Evolutionary conservation across 2,113 vertebrate genomes (phyloP), one percentile per base, ranked within the genome.

Genomic region (Eurypyga helias): DNA sequence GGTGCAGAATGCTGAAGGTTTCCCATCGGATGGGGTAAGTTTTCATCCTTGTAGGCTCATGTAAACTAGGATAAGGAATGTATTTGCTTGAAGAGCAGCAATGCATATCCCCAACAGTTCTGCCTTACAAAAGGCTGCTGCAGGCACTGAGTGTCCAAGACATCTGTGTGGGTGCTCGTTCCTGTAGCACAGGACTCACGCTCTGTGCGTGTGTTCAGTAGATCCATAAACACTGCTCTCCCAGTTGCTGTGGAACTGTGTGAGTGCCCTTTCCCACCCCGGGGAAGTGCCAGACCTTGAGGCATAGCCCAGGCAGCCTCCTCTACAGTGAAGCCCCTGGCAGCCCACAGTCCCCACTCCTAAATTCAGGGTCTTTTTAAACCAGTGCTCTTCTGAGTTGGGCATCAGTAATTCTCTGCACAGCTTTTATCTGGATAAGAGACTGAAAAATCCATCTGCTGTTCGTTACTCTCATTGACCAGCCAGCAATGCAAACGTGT

Each of bases 101-200:
- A 29, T 12, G 19, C 3, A 0, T 38, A 33, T 73, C 73, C 28
- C 43, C n/a, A 2, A 9, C 4, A 21, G 8, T 21, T 31, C 15
- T 69, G 26, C 71, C 13, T 25, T 34, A 2, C 19, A 60, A 33
- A 69, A 79, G 38, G 34, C 45, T 92, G 61, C 33, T 26, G 20
- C 41, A 45, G 49, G 38, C 26, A 14, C 0, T 20, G n/a, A 41
- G 55, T 15, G 19, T 41, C 76, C 48, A 48, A 45, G 55, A 33
- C 20, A 17, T 9, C 13, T 4, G 3, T 33, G 33, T 10, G 38
- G 55, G 25, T 19, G 45, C 41, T 31, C 0, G 0, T 13, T 38
- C 17, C 36, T 21, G 17, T 26, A 54, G 38, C 19, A 1, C 36
- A 31, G 55, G 23, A 21, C 29, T 57, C 58, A 34, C 0, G 1